Base-by-base conservation (phyloP, 2,888 invertebrate species). In the Andrena minutula region DNA sequence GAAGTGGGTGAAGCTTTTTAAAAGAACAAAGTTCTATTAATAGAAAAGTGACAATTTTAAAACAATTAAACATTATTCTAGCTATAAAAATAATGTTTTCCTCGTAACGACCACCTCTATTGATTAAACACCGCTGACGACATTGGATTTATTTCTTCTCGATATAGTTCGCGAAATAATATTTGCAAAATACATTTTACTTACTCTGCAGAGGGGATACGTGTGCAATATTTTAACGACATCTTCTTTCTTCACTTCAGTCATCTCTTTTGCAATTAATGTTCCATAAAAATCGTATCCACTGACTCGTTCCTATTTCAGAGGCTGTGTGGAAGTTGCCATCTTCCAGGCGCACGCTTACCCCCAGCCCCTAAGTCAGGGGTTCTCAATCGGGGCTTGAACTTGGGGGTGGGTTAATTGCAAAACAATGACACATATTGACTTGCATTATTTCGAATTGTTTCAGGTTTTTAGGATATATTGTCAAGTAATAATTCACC, bases 191-290 rank as follows among this genome's bases (percentile, higher is more conserved):
- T 51, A n/a, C 0, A 75, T 74, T 71, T 81, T 81, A 92, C 94
- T 94, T 92, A 96, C 96, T 91, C 95, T 93, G 75, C 96, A 95
- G 35, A 96, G 91, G 20, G 96, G 95, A 93, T 96, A 96, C 5
- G 95, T 95, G 83, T 95, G 95, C 60, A 95, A 92, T 76, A 93
- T 94, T 92, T 95, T 95, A 76, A 94, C 92, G 51, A 94, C 91
- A 58, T 94, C 94, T 68, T 94, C 94, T 82, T 94, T 94, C 81
- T 91, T 93, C 28, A 93, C 93, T 90, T 94, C 93, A 7, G 93
- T 92, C 94, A 94, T 94, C 64, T 49, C 61, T 61, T n/a, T 8
- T 12, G 12, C 23, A 47, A 75, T 69, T 32, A 65, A 53, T 64
- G 35, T 75, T 76, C 58, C 70, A 84, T 81, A 30, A 66, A 72